Evolutionary conservation across 1,140 invertebrate genomes (phyloP), one percentile per base, ranked within the genome.

Genomic region (Lepidurus arcticus): DNA sequence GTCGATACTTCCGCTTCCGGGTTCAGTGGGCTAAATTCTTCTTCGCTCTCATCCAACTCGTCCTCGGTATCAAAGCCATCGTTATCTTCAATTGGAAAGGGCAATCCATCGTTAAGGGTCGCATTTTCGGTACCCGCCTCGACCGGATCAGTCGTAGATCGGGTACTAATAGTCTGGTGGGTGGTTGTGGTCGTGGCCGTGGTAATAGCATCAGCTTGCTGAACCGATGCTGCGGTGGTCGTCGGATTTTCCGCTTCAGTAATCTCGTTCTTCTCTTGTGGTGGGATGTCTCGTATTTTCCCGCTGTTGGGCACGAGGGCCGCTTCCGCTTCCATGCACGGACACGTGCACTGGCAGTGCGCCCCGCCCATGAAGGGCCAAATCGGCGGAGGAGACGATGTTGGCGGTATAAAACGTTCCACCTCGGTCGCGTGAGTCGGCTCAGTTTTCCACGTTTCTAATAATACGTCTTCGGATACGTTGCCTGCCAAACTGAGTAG

Each of bases 261-360:
- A 21, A 1, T 7, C 53, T 65, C 53, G 13, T 13, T 16, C 21
- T 9, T 21, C 53, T 7, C 53, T 16, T 13, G 13, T 65, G 21
- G 16, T 65, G 16, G 8, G 9, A 21, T 13, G 6, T n/a, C 53
- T 34, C 34, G 34, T 34, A 34, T 34, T 34, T 34, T 34, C 11
- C 79, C 75, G 45, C 79, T 73, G 42, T 78, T 24, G 44, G n/a
- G 24, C 9, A 42, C 24, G 7, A n/a, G 44, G 10, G 65, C 75
- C 11, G 75, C 74, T 43, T 79, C 65, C 24, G 45, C 47, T 11
- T 87, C 87, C 82, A 88, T 84, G 81, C 88, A 88, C 1, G 92
- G 91, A 84, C 92, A 93, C 4, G 89, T 90, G 84, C 92, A 93
- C 82, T 91, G 88, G 83, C 91, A 93, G 7, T 82, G 81, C 21